Evolutionary conservation across 2,113 vertebrate species (phyloP).

Genomic region (Urocitellus parryii): DNA sequence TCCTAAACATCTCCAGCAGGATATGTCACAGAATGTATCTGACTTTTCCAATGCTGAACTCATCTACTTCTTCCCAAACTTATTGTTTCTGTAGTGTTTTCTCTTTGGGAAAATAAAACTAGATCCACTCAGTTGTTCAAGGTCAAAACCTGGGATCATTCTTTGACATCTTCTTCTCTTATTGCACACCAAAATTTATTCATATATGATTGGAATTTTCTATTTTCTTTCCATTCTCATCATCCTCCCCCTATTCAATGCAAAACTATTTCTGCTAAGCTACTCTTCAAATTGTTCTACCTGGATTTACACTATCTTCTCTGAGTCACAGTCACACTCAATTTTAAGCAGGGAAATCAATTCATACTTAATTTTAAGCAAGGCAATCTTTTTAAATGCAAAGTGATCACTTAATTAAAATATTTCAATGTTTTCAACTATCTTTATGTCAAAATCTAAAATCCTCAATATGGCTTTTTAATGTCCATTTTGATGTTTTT

Average conservation of each 20-base stretch:
- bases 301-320: neutral
- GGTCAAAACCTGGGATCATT: neutral
- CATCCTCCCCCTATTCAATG: neutral
- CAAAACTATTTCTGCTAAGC: neutral
- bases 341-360: neutral
- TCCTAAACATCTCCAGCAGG: neutral
- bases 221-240: neutral
- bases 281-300: neutral
- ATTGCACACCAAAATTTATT: neutral
- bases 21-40: neutral
- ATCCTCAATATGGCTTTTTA: neutral
- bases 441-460: neutral
- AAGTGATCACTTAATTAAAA: conserved; percentile 4
- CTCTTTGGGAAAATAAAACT: neutral
- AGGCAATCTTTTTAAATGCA: neutral
- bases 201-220: neutral
- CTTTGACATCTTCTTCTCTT: neutral
- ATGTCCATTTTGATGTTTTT: neutral
- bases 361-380: conserved; percentile 1
- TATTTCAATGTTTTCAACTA: neutral
- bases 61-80: neutral
- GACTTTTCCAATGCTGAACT: neutral
- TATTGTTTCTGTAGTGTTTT: neutral
- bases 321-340: no score
- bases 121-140: neutral